These are phyloP conservation scores for Rhineura floridana DNA, from an alignment of 2,113 vertebrate genomes.

Conservation along the genomic window DNA sequence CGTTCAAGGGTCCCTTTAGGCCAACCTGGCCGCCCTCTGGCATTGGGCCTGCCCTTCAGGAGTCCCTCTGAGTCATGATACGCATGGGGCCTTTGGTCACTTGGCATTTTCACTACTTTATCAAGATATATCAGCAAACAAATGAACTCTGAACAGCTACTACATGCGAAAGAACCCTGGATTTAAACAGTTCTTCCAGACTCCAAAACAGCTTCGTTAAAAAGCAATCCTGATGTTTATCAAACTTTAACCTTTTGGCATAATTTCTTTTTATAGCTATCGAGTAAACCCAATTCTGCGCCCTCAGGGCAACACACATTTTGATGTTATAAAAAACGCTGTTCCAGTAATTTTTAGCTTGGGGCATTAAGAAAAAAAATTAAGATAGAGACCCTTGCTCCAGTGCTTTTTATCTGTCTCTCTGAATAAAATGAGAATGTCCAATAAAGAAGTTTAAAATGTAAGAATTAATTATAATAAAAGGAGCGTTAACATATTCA, in stretches of 20 bases:
- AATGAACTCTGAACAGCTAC: not conserved
- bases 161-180: not conserved
- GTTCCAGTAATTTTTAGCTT: conserved; percentile 15
- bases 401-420: not conserved
- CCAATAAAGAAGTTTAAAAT: not conserved
- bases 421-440: not conserved
- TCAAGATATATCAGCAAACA: not conserved
- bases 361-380: conserved; percentile 13
- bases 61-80: no score
- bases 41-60: no score
- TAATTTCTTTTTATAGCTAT: not conserved
- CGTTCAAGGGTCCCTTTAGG: no score
- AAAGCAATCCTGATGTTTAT: not conserved
- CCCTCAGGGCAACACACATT: not conserved
- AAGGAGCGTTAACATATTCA: not conserved
- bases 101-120: not conserved
- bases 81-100: not conserved
- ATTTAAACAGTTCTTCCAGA: not conserved
- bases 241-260: conserved; percentile 3
- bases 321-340: not conserved
- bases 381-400: not conserved
- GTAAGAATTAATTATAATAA: not conserved
- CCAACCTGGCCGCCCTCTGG: no score
- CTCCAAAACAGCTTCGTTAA: not conserved
- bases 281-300: not conserved